These are phyloP conservation scores for Enteromius paludinosus DNA, from an alignment of 2,797 vertebrate species.

Conservation along the genomic window DNA sequence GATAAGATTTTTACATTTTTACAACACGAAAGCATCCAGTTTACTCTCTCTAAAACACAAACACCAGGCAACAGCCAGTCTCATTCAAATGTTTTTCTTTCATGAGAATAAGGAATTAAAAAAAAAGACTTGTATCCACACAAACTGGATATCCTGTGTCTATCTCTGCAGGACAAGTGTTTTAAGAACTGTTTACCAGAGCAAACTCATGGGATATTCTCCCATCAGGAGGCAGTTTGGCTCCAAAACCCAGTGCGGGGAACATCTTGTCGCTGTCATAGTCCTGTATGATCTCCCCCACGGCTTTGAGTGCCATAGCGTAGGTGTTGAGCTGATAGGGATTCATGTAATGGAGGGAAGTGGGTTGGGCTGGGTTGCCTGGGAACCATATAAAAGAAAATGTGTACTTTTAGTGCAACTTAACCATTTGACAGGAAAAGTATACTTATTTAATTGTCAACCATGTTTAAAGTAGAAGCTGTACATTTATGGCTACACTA, in stretches of 20 bases:
- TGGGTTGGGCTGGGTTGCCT: conserved; percentile 97
- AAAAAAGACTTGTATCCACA: neutral
- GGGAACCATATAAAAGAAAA: conserved; percentile 54
- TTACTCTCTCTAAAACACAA: neutral
- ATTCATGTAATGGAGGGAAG: conserved; percentile 97
- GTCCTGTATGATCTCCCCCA: conserved; percentile 98
- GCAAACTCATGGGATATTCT: conserved; percentile 97
- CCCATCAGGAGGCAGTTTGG: conserved; percentile 95
- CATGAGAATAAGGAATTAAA: neutral
- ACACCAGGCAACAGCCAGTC: too few species aligned
- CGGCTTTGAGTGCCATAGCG: conserved; percentile 94
- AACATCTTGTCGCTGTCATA: conserved; percentile 99
- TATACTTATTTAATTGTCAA: neutral
- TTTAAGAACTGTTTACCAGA: conserved; percentile 79
- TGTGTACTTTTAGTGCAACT: conserved; percentile 11
- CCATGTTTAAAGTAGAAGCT: neutral
- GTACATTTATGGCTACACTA: neutral
- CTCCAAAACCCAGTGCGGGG: conserved; percentile 95
- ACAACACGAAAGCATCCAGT: neutral
- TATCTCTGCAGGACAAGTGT: neutral
- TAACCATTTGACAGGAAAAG: neutral
- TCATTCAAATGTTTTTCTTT: neutral
- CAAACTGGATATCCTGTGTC: neutral
- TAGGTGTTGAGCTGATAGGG: conserved; percentile 97
- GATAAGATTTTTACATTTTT: neutral